Conservation (phyloP, 2,797 vertebrate species). For the Myotis planiceps region DNA sequence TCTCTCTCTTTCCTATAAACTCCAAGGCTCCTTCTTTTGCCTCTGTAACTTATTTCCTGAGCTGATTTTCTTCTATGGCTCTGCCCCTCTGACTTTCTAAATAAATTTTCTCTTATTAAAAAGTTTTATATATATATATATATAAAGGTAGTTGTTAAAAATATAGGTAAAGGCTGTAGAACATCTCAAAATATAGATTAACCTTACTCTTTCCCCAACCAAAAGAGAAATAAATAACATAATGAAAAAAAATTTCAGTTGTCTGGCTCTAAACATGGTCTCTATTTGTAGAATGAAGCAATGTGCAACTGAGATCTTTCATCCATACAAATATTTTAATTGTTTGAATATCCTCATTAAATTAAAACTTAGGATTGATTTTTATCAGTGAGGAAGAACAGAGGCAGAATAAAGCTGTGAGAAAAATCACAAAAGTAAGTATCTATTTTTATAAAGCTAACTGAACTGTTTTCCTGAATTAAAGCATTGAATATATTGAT, state of each 20-base stretch:
- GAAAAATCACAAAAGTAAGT: background rate
- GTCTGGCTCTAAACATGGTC: background rate
- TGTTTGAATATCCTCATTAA: background rate
- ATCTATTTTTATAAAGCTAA: background rate
- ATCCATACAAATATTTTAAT: background rate
- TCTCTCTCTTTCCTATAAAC: background rate
- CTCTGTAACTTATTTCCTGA: background rate
- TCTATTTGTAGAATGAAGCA: background rate
- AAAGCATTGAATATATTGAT: background rate
- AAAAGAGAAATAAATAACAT: background rate
- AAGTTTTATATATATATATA: too few species aligned
- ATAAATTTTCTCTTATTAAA: too few species aligned
- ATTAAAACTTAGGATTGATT: background rate
- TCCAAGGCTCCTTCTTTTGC: background rate
- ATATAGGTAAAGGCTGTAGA: background rate
- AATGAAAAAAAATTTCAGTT: background rate
- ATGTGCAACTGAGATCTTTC: background rate
- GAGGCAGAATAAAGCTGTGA: background rate
- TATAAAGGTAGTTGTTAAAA: too few species aligned
- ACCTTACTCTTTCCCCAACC: background rate
- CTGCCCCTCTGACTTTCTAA: too few species aligned
- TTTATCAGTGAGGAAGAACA: background rate
- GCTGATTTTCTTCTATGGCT: too few species aligned
- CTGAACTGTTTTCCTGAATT: background rate
- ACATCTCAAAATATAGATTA: background rate